Evolutionary conservation across 2,888 invertebrate species (phyloP), one percentile per base, ranked within the genome.

Genomic region (Tillus elongatus): DNA sequence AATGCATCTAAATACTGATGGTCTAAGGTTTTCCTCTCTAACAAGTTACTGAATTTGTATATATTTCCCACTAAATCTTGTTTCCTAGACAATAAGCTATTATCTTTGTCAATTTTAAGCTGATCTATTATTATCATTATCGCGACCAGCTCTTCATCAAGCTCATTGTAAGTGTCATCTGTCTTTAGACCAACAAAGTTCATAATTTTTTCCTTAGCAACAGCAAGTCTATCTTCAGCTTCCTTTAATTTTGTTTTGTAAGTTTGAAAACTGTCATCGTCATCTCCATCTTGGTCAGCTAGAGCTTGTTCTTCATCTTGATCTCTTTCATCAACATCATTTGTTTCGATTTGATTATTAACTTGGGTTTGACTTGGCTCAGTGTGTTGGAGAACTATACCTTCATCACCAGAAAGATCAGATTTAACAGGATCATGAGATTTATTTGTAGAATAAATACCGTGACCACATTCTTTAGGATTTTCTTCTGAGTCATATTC

Each of bases 281-380:
- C n/a, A 8, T 19, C 24, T 19, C n/a, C 24, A n/a, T 19, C 6
- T 19, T n/a, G n/a, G 6, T n/a, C 6, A 8, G 6, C 24, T 8
- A n/a, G n/a, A 19, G 24, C 24, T 19, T 19, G n/a, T 19, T n/a
- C n/a, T 19, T n/a, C n/a, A 19, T 19, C n/a, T 19, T 19, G 24
- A 19, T 19, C 6, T 19, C 24, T 19, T 19, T 19, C 6, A n/a
- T 19, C n/a, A n/a, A n/a, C n/a, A n/a, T n/a, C n/a, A n/a, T n/a
- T n/a, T n/a, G n/a, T n/a, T n/a, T n/a, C n/a, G n/a, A n/a, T n/a
- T n/a, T n/a, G n/a, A n/a, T n/a, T n/a, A n/a, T n/a, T n/a, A n/a
- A n/a, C n/a, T n/a, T n/a, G n/a, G n/a, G n/a, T n/a, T n/a, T n/a
- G n/a, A n/a, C n/a, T n/a, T n/a, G n/a, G n/a, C n/a, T n/a, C n/a